Base-by-base conservation (phyloP, 1,140 invertebrate genomes). In the Euura lappo region DNA sequence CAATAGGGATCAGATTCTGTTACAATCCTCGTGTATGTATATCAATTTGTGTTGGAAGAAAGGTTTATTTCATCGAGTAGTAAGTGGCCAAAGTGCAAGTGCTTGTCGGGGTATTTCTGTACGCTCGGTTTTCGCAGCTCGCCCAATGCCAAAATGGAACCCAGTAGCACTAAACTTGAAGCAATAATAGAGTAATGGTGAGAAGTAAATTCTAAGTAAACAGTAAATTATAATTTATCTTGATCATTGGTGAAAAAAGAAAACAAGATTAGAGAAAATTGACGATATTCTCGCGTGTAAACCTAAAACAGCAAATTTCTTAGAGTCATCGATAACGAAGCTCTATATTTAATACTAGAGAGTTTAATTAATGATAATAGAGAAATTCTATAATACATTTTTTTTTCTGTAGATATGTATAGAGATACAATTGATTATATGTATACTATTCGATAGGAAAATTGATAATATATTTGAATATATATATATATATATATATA, bases 331-430 rank as follows among this genome's bases (percentile, higher is more conserved):
- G 79, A 76, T 75, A 80, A 76, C 72, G 72, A 82, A 79, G 81
- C 83, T 82, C 81, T 78, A 82, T 83, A 86, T 85, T 60, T 85
- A 79, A 86, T 84, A 84, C 83, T 87, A 86, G 83, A 87, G 82
- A 87, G 84, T 87, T 86, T 86, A 87, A 87, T 80, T 83, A 86
- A 84, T 78, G 76, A 81, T 83, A 81, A 86, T 83, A 84, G 79
- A 85, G 78, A 68, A 68, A 44, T 79, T 84, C 83, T 87, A 85
- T 86, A 84, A 85, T 85, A 85, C 81, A 81, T 81, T 86, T 85
- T 51, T 51, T 78, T 81, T 80, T 81, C 79, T 87, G 83, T 87
- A 87, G 85, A 87, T 87, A 86, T 87, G 85, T 86, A 86, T 86
- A 86, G 83, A 86, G 76, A 84, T 83, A 77, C 60, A 77, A 75